These are phyloP conservation scores for Cacoxenus indagator DNA, from an alignment of 2,888 invertebrate species.

Conservation along the genomic window DNA sequence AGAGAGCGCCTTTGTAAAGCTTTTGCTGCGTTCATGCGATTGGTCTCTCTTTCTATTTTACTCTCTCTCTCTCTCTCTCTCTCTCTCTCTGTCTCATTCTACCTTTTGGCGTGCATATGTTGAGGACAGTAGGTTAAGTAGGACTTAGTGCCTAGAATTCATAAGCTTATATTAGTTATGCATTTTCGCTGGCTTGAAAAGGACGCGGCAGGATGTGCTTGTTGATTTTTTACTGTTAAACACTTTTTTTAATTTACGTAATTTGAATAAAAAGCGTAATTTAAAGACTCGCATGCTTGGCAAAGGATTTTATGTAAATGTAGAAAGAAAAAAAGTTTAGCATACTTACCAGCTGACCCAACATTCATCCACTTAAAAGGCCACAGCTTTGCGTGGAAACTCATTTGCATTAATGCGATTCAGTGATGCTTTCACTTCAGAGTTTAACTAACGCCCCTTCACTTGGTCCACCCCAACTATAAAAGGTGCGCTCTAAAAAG, in stretches of 20 bases:
- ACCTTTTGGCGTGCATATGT: neutral
- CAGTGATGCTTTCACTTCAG: neutral
- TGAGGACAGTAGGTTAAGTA: neutral
- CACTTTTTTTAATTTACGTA: neutral
- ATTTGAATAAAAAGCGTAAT: neutral
- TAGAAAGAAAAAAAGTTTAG: neutral
- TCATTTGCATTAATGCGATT: conserved; percentile 15
- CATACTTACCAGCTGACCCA: neutral
- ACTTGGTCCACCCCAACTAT: no score
- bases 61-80: neutral
- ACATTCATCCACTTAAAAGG: no score
- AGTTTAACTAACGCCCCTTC: neutral
- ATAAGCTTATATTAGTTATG: neutral
- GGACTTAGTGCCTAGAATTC: neutral
- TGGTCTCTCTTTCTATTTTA: no score
- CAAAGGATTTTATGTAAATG: neutral
- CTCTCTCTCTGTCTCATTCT: neutral
- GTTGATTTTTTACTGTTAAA: no score
- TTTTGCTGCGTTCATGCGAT: neutral
- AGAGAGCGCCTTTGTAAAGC: neutral
- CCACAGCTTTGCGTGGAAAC: neutral
- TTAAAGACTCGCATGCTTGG: no score
- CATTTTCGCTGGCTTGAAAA: neutral
- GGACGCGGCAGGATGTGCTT: neutral
- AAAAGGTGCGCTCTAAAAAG: no score